Conservation (phyloP, 1,140 invertebrate genomes). For the Colletes gigas region DNA sequence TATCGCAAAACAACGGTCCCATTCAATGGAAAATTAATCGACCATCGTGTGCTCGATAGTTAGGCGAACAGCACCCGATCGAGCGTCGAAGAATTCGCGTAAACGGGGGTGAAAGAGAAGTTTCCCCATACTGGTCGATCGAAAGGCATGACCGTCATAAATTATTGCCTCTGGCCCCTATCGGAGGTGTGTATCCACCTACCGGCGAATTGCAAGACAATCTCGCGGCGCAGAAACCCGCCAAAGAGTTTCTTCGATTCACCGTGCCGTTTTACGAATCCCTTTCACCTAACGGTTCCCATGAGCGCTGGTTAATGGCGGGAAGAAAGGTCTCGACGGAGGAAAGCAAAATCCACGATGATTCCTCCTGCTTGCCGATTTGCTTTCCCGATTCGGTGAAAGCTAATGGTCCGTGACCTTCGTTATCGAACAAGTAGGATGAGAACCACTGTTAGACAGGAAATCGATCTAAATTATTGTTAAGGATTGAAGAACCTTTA, state of each 20-base stretch:
- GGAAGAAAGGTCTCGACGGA: conserved; percentile 55
- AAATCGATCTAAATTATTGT: too few species aligned
- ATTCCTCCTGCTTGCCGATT: neutral
- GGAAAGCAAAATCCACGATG: conserved; percentile 56
- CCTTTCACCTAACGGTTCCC: conserved; percentile 67
- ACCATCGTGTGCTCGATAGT: neutral
- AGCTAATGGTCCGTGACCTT: neutral
- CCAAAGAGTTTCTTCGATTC: conserved; percentile 62
- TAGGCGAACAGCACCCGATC: neutral
- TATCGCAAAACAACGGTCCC: neutral
- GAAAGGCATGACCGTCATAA: conserved; percentile 43
- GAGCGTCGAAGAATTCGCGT: neutral
- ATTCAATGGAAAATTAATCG: neutral
- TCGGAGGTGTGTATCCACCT: conserved; percentile 58
- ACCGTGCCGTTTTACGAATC: conserved; percentile 49
- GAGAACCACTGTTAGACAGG: too few species aligned
- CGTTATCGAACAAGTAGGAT: too few species aligned
- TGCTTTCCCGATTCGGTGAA: conserved; percentile 11
- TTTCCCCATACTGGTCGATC: conserved; percentile 23
- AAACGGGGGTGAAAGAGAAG: conserved; percentile 11
- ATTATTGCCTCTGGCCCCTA: conserved; percentile 46
- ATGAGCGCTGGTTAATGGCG: conserved; percentile 44
- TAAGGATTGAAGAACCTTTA: too few species aligned
- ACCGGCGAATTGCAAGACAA: conserved; percentile 60
- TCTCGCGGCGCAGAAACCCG: conserved; percentile 39